Percentiles rank a stretch among this genome's conserved stretches.
Evolutionary conservation across 2,888 invertebrate genomes (phyloP).

Genomic region (Drosophila gaucha): DNA sequence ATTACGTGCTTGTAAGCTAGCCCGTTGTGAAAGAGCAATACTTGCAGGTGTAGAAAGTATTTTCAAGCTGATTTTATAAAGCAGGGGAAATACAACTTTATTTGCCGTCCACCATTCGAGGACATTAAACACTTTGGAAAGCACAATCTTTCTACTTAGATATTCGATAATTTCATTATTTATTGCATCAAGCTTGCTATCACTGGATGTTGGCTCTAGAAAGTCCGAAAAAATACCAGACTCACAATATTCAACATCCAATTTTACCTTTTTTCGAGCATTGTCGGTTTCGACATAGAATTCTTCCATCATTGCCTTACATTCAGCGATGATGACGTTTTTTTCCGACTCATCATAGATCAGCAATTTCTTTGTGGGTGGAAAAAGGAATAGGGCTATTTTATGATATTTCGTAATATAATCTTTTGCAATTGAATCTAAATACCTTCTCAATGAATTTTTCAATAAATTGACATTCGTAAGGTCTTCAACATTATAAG

Average conservation of each 20-base stretch:
- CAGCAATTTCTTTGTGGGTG: constrained; percentile 1
- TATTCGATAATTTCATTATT: constrained; percentile 21
- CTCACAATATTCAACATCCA: background rate
- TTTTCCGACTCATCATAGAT: background rate
- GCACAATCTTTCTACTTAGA: constrained; percentile 7
- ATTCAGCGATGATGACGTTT: background rate
- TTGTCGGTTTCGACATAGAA: background rate
- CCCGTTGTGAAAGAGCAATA: background rate
- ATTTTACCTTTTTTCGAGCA: background rate
- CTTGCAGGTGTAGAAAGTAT: constrained; percentile 22
- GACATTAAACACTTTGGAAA: constrained; percentile 3
- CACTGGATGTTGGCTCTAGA: background rate
- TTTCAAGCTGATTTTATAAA: constrained; percentile 26
- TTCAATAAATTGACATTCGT: background rate
- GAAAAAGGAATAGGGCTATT: constrained; percentile 24
- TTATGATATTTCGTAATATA: constrained; percentile 22
- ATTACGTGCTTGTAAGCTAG: constrained; percentile 11
- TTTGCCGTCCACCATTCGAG: constrained; percentile 27
- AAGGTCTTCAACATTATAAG: background rate
- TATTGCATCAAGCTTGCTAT: constrained; percentile 7
- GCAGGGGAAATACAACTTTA: constrained; percentile 18
- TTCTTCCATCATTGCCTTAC: background rate
- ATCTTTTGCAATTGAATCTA: constrained; percentile 3
- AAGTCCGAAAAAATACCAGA: background rate
- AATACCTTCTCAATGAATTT: background rate